phyloP scores from a whole-genome alignment of 1,140 invertebrate species.

The Drosophila sp. region DNA sequence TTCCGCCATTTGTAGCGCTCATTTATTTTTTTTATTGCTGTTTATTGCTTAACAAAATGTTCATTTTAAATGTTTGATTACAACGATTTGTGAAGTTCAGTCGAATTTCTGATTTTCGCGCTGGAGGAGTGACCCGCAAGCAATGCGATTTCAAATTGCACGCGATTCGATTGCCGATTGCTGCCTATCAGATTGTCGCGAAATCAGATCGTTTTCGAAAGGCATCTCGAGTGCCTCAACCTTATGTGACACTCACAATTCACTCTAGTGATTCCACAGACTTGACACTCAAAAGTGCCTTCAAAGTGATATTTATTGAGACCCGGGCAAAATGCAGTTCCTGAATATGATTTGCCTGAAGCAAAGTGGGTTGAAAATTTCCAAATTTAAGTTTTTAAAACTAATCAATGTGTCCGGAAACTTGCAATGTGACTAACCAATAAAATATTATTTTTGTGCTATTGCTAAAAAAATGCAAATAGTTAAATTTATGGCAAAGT shows the following conservation, averaged over 20 bases:
- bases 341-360: constrained; percentile 72
- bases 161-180: constrained; percentile 58
- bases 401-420: background rate
- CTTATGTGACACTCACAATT: constrained; percentile 5
- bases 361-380: constrained; percentile 62
- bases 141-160: constrained; percentile 68
- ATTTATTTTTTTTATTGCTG: constrained; percentile 82
- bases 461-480: constrained; percentile 16
- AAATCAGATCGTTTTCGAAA: constrained; percentile 31
- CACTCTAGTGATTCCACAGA: constrained; percentile 2
- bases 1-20: constrained; percentile 79
- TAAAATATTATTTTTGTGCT: constrained; percentile 22
- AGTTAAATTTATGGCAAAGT: too few relatives aligned
- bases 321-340: constrained; percentile 60
- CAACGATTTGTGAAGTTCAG: constrained; percentile 83
- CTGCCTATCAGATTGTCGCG: constrained; percentile 28
- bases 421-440: constrained; percentile 31
- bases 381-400: background rate
- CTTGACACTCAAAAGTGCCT: constrained; percentile 8
- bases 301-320: constrained; percentile 17
- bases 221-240: constrained; percentile 17
- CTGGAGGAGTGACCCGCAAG: constrained; percentile 65
- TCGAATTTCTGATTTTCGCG: constrained; percentile 82
- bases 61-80: constrained; percentile 84
- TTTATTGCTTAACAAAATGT: constrained; percentile 78